Conservation (phyloP, 2,797 vertebrate species). For the Parotocinclus haroldoi region DNA sequence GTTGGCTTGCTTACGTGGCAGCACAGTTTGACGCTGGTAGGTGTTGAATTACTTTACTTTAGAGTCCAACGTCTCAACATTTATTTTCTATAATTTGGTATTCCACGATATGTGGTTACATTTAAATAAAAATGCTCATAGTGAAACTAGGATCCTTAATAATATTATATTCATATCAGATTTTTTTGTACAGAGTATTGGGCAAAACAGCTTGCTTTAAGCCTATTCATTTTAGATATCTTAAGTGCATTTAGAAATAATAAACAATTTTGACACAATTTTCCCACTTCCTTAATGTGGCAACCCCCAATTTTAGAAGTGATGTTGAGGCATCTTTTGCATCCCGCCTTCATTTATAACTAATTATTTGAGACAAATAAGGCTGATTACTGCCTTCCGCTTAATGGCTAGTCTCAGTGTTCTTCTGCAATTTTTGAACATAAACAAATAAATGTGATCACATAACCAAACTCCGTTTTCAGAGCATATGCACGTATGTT, state of each 20-base stretch:
- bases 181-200: too few relatives aligned
- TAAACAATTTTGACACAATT: slow-evolving; percentile 5
- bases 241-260: neutral
- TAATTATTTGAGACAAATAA: too few relatives aligned
- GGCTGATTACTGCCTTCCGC: neutral
- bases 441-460: neutral
- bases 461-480: neutral
- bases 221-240: slow-evolving; percentile 2
- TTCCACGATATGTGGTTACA: neutral
- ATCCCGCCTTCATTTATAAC: too few relatives aligned
- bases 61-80: neutral
- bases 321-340: too few relatives aligned
- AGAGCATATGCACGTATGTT: neutral
- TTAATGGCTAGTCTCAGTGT: neutral
- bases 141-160: neutral
- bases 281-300: neutral
- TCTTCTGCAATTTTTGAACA: neutral
- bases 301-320: too few relatives aligned
- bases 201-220: neutral
- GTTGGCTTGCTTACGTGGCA: neutral
- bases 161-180: too few relatives aligned
- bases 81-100: neutral
- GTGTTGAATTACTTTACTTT: neutral
- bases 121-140: neutral
- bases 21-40: neutral